Conservation (phyloP, 2,888 invertebrate genomes). For the Girardia tigrina region DNA sequence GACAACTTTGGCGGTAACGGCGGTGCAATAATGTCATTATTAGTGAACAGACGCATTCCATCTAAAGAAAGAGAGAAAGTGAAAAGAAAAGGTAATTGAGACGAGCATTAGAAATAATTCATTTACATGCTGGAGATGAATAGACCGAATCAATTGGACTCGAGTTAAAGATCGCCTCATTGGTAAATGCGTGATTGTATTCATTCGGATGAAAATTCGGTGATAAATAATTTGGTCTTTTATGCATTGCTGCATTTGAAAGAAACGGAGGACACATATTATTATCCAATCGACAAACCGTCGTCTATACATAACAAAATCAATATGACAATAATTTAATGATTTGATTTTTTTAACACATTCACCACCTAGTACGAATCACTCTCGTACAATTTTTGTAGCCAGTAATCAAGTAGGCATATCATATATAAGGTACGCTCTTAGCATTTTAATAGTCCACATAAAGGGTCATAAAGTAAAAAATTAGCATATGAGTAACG, state of each 20-base stretch:
- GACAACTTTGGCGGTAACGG: neutral
- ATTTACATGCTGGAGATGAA: conserved; percentile 9
- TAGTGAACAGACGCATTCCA: neutral
- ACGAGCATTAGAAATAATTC: neutral
- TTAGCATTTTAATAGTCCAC: too few relatives aligned
- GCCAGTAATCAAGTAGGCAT: too few relatives aligned
- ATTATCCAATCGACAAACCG: neutral
- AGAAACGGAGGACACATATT: neutral
- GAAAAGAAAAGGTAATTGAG: too few relatives aligned
- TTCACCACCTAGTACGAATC: too few relatives aligned
- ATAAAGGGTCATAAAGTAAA: too few relatives aligned
- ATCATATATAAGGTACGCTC: too few relatives aligned
- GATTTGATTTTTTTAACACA: too few relatives aligned
- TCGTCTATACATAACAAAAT: neutral
- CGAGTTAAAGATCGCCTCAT: neutral
- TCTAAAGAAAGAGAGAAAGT: neutral
- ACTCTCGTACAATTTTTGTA: too few relatives aligned
- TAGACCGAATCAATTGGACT: conserved; percentile 10
- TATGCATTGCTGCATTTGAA: neutral
- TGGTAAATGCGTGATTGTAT: conserved; percentile 7
- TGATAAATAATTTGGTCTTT: neutral
- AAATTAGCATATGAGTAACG: too few relatives aligned
- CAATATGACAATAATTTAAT: too few relatives aligned
- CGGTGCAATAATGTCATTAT: neutral
- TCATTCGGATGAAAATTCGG: conserved; percentile 19